These are phyloP conservation scores for Eulemur rubriventer DNA, from an alignment of 2,797 vertebrate genomes.

Conservation along the genomic window DNA sequence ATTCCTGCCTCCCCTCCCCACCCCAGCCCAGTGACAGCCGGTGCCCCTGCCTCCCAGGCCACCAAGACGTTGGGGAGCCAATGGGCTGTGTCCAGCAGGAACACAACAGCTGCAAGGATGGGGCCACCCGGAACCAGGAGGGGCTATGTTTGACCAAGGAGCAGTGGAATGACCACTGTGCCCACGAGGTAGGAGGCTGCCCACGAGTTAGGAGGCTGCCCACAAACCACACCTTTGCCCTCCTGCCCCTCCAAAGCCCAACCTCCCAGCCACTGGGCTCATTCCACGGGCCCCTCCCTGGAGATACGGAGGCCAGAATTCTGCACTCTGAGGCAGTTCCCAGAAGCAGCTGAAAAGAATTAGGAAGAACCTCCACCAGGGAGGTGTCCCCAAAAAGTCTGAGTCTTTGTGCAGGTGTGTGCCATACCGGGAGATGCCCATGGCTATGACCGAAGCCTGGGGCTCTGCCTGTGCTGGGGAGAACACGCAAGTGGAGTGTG, in stretches of 20 bases:
- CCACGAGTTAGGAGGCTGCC: constrained; percentile 85
- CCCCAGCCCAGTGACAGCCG: constrained; percentile 88
- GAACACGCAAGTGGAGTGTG: constrained; percentile 83
- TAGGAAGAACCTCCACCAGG: neutral
- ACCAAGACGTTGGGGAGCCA: constrained; percentile 74
- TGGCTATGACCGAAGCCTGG: constrained; percentile 90
- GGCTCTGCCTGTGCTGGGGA: constrained; percentile 90
- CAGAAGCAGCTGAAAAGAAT: neutral
- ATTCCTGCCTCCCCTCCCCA: neutral
- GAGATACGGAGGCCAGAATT: neutral
- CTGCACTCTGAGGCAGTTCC: neutral
- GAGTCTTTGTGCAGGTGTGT: constrained; percentile 88
- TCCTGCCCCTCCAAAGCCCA: neutral
- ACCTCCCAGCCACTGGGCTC: neutral
- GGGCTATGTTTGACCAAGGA: constrained; percentile 89
- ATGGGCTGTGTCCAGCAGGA: constrained; percentile 83
- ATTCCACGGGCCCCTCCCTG: neutral
- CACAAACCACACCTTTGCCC: neutral
- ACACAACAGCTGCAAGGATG: constrained; percentile 87
- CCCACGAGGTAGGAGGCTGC: constrained; percentile 87
- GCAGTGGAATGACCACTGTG: constrained; percentile 91
- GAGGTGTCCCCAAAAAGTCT: neutral
- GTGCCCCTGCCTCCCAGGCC: constrained; percentile 90
- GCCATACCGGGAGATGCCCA: constrained; percentile 83
- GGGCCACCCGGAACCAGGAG: constrained; percentile 88